A percentile compares a stretch with the other conserved stretches of the same genome.
Conservation (phyloP, 1,140 invertebrate genomes). For the Eumeta japonica region DNA sequence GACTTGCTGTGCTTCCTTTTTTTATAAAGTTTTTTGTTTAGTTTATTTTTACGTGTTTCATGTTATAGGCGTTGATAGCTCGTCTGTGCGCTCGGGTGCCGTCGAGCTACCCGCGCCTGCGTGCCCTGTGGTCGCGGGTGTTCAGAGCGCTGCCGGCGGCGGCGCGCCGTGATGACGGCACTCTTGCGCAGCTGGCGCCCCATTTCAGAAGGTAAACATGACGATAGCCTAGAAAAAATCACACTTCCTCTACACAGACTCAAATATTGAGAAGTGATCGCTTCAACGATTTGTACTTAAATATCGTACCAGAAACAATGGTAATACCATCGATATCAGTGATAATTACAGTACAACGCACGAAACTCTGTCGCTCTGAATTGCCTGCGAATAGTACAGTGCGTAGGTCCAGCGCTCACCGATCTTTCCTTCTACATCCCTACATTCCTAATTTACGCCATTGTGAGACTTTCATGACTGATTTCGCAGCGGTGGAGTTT, state of each 20-base stretch:
- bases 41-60: slow-evolving; percentile 7
- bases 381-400: background rate
- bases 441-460: too few relatives aligned
- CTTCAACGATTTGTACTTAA: too few relatives aligned
- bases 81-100: slow-evolving; percentile 18
- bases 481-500: too few relatives aligned
- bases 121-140: slow-evolving; percentile 32
- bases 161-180: slow-evolving; percentile 23
- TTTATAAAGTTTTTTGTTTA: slow-evolving; percentile 9
- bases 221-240: too few relatives aligned
- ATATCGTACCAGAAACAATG: too few relatives aligned
- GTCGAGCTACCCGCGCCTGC: slow-evolving; percentile 14
- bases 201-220: slow-evolving; percentile 30
- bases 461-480: too few relatives aligned
- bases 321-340: background rate
- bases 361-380: too few relatives aligned
- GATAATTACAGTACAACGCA: too few relatives aligned
- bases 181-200: slow-evolving; percentile 21
- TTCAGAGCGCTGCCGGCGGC: slow-evolving; percentile 32
- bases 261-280: background rate
- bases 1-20: too few relatives aligned
- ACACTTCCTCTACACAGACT: background rate
- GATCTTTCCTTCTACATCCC: too few relatives aligned
- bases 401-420: too few relatives aligned
- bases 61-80: slow-evolving; percentile 18